phyloP scores from a whole-genome alignment of 2,113 vertebrate species.

The Salvator merianae region DNA sequence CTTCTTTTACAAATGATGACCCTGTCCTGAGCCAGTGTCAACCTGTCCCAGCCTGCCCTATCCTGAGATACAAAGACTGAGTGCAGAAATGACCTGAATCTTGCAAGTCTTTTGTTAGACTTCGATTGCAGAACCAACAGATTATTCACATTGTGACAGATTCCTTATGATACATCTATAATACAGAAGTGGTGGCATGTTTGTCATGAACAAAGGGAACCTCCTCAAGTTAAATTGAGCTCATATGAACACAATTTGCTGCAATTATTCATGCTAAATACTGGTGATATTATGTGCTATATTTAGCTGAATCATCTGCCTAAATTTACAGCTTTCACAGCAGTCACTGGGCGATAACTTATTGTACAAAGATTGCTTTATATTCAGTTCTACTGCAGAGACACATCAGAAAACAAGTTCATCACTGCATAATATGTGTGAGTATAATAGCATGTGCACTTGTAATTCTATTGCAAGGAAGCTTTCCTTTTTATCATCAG shows the following conservation, averaged over 20 bases:
- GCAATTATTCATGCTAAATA: not conserved
- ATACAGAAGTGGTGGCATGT: not conserved
- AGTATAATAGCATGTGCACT: not conserved
- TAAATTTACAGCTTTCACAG: not conserved
- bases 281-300: not conserved
- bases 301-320: not conserved
- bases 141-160: not conserved
- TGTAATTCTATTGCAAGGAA: not conserved
- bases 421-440: no score
- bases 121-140: not conserved
- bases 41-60: not conserved
- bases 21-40: no score
- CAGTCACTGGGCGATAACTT: not conserved
- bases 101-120: not conserved
- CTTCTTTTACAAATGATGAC: no score
- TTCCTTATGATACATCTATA: not conserved
- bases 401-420: not conserved
- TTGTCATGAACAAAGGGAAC: not conserved
- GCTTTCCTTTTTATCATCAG: not conserved
- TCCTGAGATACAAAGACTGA: no score
- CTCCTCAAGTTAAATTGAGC: not conserved
- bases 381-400: not conserved
- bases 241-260: not conserved
- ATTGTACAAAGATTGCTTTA: not conserved
- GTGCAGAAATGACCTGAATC: not conserved